Conservation (phyloP, 2,113 vertebrate genomes). For the Spheniscus mendiculus region DNA sequence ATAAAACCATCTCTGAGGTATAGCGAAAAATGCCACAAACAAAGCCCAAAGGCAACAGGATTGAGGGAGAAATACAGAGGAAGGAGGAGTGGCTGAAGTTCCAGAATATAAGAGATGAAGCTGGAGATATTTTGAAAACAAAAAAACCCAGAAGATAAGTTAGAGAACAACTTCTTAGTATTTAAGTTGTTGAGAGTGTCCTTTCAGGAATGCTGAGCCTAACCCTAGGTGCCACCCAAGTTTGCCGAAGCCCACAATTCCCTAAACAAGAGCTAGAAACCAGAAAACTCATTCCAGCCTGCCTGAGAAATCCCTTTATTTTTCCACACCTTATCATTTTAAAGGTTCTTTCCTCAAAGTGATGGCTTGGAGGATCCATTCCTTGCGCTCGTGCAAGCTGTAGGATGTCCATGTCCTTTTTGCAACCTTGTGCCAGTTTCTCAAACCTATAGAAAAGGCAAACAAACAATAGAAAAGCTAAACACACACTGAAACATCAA, state of each 20-base stretch:
- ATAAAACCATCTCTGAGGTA: background rate
- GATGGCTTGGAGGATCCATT: slow-evolving; percentile 90
- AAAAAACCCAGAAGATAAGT: background rate
- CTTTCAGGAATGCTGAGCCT: background rate
- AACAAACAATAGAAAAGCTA: background rate
- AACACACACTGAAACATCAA: background rate
- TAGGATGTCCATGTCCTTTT: slow-evolving; percentile 89
- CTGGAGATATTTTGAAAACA: background rate
- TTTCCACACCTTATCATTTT: slow-evolving; percentile 86
- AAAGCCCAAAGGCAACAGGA: background rate
- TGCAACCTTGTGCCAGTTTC: slow-evolving; percentile 89
- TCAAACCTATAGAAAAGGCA: slow-evolving; percentile 82
- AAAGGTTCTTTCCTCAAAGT: slow-evolving; percentile 91
- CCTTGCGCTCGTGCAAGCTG: slow-evolving; percentile 87
- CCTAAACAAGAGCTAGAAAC: background rate
- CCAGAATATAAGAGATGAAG: background rate
- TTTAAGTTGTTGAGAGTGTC: background rate
- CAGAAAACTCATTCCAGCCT: background rate
- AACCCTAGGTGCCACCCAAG: background rate
- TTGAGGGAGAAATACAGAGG: background rate
- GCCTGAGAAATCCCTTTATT: background rate
- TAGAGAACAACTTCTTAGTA: background rate
- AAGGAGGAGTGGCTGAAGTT: background rate
- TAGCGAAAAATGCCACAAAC: background rate
- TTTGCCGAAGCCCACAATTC: background rate